Conservation (phyloP, 2,113 vertebrate genomes). For the Upupa epops region DNA sequence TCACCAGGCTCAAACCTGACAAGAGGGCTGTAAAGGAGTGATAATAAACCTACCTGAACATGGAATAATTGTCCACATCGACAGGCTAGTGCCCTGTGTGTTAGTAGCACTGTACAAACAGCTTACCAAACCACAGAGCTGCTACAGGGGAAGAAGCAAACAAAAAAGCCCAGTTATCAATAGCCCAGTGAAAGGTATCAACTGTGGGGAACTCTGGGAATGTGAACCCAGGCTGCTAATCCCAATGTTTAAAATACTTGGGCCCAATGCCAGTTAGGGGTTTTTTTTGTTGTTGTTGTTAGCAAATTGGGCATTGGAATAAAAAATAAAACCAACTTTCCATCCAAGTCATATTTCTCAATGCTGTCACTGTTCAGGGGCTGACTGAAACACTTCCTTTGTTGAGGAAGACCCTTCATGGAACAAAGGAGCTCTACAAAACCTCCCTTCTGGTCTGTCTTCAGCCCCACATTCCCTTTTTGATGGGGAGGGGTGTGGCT, state of each 20-base stretch:
- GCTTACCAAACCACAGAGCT: conserved; percentile 36
- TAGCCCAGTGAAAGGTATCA: conserved; percentile 26
- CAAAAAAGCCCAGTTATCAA: conserved; percentile 16
- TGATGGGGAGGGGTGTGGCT: not conserved
- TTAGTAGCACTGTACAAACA: conserved; percentile 58
- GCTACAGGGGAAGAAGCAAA: conserved; percentile 65
- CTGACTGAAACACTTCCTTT: not conserved
- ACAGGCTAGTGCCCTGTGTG: not conserved
- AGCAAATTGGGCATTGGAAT: not conserved
- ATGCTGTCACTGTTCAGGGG: not conserved
- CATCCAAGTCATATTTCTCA: not conserved
- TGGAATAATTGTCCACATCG: not conserved
- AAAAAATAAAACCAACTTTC: not conserved
- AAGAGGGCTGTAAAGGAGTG: not conserved
- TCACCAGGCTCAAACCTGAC: not conserved
- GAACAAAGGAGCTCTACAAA: not conserved
- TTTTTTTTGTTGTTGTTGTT: not conserved
- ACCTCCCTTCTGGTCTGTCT: not conserved
- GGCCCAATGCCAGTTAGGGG: not conserved
- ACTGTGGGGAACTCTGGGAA: not conserved
- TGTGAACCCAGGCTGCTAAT: not conserved
- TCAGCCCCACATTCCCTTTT: not conserved
- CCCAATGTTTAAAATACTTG: conserved; percentile 4
- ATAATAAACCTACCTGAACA: not conserved
- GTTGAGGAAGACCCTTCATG: not conserved